Conservation (phyloP, 2,888 invertebrate species). For the Cryptocheilus praepositus region DNA sequence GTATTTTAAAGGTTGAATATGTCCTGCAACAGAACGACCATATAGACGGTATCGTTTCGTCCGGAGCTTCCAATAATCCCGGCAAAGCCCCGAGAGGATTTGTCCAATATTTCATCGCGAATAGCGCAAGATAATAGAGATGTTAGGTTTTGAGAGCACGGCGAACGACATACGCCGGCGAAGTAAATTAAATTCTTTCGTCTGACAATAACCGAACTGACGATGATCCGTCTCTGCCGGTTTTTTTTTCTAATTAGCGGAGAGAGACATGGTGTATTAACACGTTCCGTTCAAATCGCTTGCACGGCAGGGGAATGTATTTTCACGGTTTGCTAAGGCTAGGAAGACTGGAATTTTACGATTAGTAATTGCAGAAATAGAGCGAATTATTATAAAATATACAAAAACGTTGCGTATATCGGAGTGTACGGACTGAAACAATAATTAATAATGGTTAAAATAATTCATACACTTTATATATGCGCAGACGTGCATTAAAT, state of each 20-base stretch:
- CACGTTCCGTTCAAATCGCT: too few relatives aligned
- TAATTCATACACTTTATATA: too few relatives aligned
- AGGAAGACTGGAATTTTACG: too few relatives aligned
- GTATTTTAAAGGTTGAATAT: conserved; percentile 44
- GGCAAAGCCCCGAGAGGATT: conserved; percentile 48
- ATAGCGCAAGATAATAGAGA: conserved; percentile 47
- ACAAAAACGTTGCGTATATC: too few relatives aligned
- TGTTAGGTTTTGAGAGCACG: conserved; percentile 34
- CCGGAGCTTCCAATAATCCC: conserved; percentile 47
- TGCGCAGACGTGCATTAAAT: conserved; percentile 51
- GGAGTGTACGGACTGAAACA: too few relatives aligned
- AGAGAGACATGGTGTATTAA: conserved; percentile 6
- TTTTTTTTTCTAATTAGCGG: conserved; percentile 21
- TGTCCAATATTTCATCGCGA: conserved; percentile 51
- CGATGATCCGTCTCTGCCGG: conserved; percentile 11
- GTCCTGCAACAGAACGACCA: conserved; percentile 21
- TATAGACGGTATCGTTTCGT: conserved; percentile 41
- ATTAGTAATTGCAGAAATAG: too few relatives aligned
- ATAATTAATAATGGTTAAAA: too few relatives aligned
- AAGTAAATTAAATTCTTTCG: conserved; percentile 46
- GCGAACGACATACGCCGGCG: conserved; percentile 18
- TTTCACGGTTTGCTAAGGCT: too few relatives aligned
- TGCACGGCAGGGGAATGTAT: too few relatives aligned
- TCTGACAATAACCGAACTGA: conserved; percentile 25
- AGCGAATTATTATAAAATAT: too few relatives aligned